Conservation (phyloP, 2,888 invertebrate species). For the Ariolimax columbianus region DNA sequence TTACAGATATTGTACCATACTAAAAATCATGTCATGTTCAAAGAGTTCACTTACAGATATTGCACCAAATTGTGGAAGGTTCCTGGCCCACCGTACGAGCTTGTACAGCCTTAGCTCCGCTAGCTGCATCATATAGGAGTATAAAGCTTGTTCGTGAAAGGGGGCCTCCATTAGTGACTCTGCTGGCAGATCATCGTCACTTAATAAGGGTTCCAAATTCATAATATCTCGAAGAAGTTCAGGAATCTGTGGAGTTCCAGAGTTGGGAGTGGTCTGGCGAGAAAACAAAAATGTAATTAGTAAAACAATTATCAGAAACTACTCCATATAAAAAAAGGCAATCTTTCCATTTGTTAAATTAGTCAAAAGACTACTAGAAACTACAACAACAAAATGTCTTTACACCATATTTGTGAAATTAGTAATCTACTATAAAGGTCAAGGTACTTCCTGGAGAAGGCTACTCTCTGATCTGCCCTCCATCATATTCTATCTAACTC, state of each 20-base stretch:
- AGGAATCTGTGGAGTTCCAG: slow-evolving; percentile 58
- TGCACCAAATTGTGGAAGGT: slow-evolving; percentile 95
- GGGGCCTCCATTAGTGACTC: slow-evolving; percentile 62
- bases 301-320: too few relatives aligned
- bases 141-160: slow-evolving; percentile 66
- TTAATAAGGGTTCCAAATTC: slow-evolving; percentile 74
- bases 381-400: too few relatives aligned
- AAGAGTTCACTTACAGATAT: slow-evolving; percentile 86
- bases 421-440: too few relatives aligned
- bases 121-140: slow-evolving; percentile 74
- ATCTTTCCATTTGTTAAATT: too few relatives aligned
- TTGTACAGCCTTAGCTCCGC: slow-evolving; percentile 97
- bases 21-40: background rate
- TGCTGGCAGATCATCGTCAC: slow-evolving; percentile 72
- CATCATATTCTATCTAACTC: too few relatives aligned
- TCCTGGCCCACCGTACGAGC: slow-evolving; percentile 99
- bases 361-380: too few relatives aligned
- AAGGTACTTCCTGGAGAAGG: too few relatives aligned
- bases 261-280: slow-evolving; percentile 30
- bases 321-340: too few relatives aligned
- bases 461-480: too few relatives aligned
- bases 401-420: too few relatives aligned
- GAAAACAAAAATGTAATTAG: slow-evolving; percentile 11
- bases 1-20: too few relatives aligned
- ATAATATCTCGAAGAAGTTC: slow-evolving; percentile 74